Evolutionary conservation across 2,797 vertebrate species (phyloP), one percentile per base, ranked within the genome.

Genomic region (Leptoclinus maculatus): DNA sequence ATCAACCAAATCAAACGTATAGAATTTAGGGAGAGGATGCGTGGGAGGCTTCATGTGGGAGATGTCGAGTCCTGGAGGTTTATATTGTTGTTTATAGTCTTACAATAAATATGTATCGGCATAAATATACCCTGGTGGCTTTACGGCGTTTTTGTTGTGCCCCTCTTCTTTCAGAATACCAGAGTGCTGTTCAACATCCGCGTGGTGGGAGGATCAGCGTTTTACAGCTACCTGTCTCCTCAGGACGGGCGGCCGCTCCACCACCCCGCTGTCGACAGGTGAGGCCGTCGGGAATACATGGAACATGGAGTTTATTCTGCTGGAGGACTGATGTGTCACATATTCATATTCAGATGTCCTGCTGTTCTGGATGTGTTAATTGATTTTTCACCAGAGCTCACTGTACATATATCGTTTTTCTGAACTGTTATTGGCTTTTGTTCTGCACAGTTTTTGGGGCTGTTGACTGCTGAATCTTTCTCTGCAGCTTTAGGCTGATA

Each of bases 251-350:
- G 79, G 17, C 98, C 98, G 0, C 97, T 99, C 71, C 95, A 94
- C 89, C 97, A 99, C 88, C 97, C 97, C 0, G 95, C 96, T 1
- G 88, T 99, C 0, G 96, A 98, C 94, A 97, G 97, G 98, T 99
- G 93, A 96, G 95, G 36, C 12, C 6, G 11, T 25, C 19, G 10
- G n/a, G 68, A 63, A 59, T 14, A 11, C 59, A 54, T 5, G 0
- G 27, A n/a, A 41, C 32, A 10, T 11, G 3, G 9, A 47, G 34
- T 41, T 25, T 16, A 34, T n/a, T 38, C 54, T 65, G 16, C 10
- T 21, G 2, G 43, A 41, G 41, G 25, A 29, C n/a, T 36, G 45
- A 69, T 9, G 34, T 41, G 29, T 14, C 27, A 43, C 62, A 43
- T 36, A 43, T 14, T 9, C 36, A 23, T 38, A 32, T n/a, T 53